Evolutionary conservation across 2,113 vertebrate genomes (phyloP).

Genomic region (Oryzias javanicus): DNA sequence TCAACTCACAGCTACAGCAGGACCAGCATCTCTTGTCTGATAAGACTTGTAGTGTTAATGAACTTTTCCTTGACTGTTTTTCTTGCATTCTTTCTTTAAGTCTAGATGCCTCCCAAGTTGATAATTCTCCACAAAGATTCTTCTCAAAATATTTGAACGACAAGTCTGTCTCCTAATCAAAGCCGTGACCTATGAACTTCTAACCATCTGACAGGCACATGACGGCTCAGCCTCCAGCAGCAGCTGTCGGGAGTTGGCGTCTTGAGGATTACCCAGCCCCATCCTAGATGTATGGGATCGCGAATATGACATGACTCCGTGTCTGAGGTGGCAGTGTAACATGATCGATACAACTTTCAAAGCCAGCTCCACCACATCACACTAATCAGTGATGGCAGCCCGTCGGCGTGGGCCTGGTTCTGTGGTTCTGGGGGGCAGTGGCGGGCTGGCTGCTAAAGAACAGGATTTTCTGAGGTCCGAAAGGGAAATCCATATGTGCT

Average conservation of each 20-base stretch:
- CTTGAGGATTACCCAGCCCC: conserved; percentile 20
- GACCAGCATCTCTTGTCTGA: too few relatives aligned
- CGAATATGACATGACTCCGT: conserved; percentile 39
- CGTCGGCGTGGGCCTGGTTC: background rate
- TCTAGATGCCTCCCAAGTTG: too few relatives aligned
- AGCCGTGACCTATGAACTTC: too few relatives aligned
- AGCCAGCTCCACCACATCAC: conserved; percentile 42
- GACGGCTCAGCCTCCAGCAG: too few relatives aligned
- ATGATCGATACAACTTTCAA: conserved; percentile 49
- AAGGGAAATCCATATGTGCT: background rate
- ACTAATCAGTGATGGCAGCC: conserved; percentile 18
- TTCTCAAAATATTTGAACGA: too few relatives aligned
- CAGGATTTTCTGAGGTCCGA: background rate
- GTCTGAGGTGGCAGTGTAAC: conserved; percentile 63
- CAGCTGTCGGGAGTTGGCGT: conserved; percentile 33
- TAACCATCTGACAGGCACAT: too few relatives aligned
- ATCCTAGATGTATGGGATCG: conserved; percentile 48
- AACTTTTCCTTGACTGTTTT: too few relatives aligned
- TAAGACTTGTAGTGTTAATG: too few relatives aligned
- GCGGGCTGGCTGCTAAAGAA: background rate
- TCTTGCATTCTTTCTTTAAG: too few relatives aligned
- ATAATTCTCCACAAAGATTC: too few relatives aligned
- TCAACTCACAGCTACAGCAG: too few relatives aligned
- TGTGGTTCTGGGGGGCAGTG: background rate
- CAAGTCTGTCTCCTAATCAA: too few relatives aligned